Conservation (phyloP, 2,113 vertebrate genomes). For the Eubucco bourcierii region DNA sequence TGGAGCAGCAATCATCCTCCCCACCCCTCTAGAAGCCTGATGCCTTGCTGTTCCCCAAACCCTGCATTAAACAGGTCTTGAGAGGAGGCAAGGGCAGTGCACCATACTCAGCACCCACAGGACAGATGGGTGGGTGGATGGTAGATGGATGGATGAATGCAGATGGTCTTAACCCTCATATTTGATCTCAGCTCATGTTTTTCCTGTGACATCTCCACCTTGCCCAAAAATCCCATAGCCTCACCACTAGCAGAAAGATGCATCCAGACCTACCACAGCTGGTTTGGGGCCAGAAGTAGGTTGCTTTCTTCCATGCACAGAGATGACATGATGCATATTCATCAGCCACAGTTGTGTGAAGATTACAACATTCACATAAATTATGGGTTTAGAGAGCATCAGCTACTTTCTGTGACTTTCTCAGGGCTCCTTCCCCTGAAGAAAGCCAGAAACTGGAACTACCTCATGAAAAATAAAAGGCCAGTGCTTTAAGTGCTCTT, state of each 20-base stretch:
- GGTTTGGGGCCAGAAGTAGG: conserved; percentile 47
- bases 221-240: not conserved
- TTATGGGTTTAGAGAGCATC: conserved; percentile 39
- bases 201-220: accelerated
- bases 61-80: not conserved
- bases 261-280: not conserved
- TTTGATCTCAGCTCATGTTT: not conserved
- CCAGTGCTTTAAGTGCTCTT: not conserved
- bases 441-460: not conserved
- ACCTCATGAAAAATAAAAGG: conserved; percentile 16
- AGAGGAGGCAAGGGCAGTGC: not conserved
- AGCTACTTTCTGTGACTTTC: conserved; percentile 29
- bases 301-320: conserved; percentile 30
- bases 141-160: not conserved
- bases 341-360: not conserved
- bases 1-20: not conserved
- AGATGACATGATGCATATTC: conserved; percentile 61
- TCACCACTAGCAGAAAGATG: not conserved
- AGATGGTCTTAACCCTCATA: not conserved
- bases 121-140: not conserved
- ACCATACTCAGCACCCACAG: accelerated
- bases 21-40: not conserved
- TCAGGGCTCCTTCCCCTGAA: not conserved
- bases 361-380: conserved; percentile 32
- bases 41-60: not conserved